Evolutionary conservation across 1,140 invertebrate genomes (phyloP), one percentile per base, ranked within the genome.

Genomic region (Triops longicaudatus): DNA sequence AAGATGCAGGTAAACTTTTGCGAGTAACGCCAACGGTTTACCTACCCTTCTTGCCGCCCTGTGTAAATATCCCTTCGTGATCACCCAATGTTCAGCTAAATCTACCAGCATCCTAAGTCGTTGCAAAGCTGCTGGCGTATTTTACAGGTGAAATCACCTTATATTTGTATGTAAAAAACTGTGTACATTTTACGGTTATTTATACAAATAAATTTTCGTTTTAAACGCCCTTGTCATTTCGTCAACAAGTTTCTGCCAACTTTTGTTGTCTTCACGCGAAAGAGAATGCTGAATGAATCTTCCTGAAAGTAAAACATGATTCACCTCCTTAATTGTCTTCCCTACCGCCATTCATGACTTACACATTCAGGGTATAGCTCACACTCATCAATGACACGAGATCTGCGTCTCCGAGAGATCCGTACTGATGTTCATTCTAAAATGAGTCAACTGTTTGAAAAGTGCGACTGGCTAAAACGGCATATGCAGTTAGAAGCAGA

Each of bases 151-250:
- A 63, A 22, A 63, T 22, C 6, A 63, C 17, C 22, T 63, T 63
- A 63, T 22, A 63, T 63, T 63, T 63, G 50, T 63, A 63, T 63
- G 22, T 63, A 63, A 3, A 63, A 17, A 63, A 63, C 2, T 37
- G 31, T 63, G 50, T 63, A 63, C 50, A 63, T 63, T 63, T 63
- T 63, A 63, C 50, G 50, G 50, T 63, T 63, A 63, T 63, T 63
- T 63, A 63, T 63, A 63, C 50, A 63, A 63, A 63, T 63, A 0
- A 63, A n/a, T 63, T 63, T 63, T 63, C 50, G 50, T 63, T 63
- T 14, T 63, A 63, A 63, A 63, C 50, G 14, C 3, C 4, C 17
- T 1, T 63, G 14, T 63, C 44, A 10, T 63, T 63, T 63, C 4
- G 14, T 63, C 17, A 9, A 22, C 22, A 63, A 63, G 22, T 63